Conservation (phyloP, 2,797 vertebrate species). For the Sebastes cheni region DNA sequence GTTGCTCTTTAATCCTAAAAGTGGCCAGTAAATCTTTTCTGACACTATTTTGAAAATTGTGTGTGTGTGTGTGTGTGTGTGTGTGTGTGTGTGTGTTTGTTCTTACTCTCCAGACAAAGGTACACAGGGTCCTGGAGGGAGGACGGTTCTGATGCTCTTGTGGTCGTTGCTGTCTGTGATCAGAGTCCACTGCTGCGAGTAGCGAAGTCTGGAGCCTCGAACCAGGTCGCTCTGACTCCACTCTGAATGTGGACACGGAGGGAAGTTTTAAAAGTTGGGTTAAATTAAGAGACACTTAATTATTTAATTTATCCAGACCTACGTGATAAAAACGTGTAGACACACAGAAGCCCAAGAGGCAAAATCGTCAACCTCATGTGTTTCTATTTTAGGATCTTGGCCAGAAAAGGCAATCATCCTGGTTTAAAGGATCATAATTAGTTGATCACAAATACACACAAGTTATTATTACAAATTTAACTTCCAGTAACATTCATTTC, state of each 20-base stretch:
- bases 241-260: slow-evolving; percentile 50
- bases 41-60: neutral
- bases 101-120: slow-evolving; percentile 73
- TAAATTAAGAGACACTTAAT: neutral
- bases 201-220: slow-evolving; percentile 68
- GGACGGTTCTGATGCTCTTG: slow-evolving; percentile 50
- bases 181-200: slow-evolving; percentile 78
- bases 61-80: neutral
- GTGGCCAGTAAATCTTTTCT: neutral
- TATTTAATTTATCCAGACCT: neutral
- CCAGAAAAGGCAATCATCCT: neutral
- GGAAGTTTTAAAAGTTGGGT: neutral
- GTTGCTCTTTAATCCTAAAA: neutral
- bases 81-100: too few species aligned
- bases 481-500: neutral
- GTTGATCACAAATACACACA: neutral
- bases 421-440: too few species aligned
- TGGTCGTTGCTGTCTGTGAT: slow-evolving; percentile 48
- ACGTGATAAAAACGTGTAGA: neutral
- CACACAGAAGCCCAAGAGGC: neutral
- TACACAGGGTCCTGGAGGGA: slow-evolving; percentile 60
- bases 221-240: slow-evolving; percentile 81
- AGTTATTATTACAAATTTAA: neutral
- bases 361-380: neutral
- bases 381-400: neutral